These are phyloP conservation scores for Leptopterna dolabrata DNA, from an alignment of 2,888 invertebrate species.

Conservation along the genomic window DNA sequence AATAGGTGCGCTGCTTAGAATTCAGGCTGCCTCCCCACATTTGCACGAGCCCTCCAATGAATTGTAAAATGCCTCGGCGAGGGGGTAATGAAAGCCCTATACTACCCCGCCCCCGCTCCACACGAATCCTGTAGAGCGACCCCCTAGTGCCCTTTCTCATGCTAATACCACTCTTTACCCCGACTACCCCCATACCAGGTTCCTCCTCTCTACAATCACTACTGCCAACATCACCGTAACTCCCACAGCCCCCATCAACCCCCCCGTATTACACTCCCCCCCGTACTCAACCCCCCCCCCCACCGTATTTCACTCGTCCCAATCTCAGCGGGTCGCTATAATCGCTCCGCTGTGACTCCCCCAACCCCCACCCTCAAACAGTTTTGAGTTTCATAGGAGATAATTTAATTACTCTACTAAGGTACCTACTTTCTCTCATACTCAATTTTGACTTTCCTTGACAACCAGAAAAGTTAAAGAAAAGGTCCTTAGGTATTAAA, in stretches of 20 bases:
- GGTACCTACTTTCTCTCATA: no score
- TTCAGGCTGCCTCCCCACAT: constrained; percentile 33
- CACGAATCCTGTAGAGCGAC: neutral
- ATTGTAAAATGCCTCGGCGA: constrained; percentile 33
- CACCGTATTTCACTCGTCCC: neutral
- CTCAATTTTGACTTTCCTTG: no score
- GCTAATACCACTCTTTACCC: constrained; percentile 34
- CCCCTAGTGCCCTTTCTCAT: constrained; percentile 33
- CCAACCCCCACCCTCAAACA: neutral
- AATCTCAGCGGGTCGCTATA: constrained; percentile 6
- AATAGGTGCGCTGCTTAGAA: constrained; percentile 41
- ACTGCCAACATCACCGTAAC: neutral
- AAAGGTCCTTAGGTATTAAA: no score
- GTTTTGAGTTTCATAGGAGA: constrained; percentile 35
- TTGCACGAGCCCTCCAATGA: constrained; percentile 48
- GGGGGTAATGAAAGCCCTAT: constrained; percentile 29
- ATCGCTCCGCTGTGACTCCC: constrained; percentile 4
- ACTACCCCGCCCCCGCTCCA: constrained; percentile 14
- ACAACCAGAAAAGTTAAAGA: no score
- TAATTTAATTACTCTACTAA: constrained; percentile 30
- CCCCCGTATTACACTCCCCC: no score
- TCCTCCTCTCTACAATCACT: neutral
- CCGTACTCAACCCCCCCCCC: no score
- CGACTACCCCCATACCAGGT: neutral
- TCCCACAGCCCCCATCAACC: neutral